These are phyloP conservation scores for Protonemura montana DNA, from an alignment of 2,888 invertebrate species.

Conservation along the genomic window DNA sequence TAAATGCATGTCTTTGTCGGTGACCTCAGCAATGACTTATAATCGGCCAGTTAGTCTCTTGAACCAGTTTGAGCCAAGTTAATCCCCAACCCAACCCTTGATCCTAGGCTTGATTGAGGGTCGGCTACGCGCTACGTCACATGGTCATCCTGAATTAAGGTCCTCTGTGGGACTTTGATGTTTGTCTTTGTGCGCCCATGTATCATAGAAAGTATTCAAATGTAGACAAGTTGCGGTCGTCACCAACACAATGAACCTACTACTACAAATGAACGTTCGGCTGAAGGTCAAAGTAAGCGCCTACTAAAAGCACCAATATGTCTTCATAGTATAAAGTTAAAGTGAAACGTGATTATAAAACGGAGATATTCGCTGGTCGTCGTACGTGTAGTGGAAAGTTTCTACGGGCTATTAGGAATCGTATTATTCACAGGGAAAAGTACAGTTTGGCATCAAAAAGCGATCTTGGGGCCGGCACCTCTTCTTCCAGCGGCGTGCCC, in stretches of 20 bases:
- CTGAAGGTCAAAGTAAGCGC: not conserved
- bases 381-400: slow-evolving; percentile 21
- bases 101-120: slow-evolving; percentile 1
- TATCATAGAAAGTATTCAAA: not conserved
- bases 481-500: not conserved
- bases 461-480: not conserved
- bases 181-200: not conserved
- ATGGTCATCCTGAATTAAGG: slow-evolving; percentile 3
- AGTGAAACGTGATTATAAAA: slow-evolving; percentile 16
- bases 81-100: not conserved
- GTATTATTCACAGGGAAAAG: slow-evolving; percentile 20
- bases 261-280: not conserved
- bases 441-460: slow-evolving; percentile 30
- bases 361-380: not conserved
- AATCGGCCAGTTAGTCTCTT: not conserved
- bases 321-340: not conserved
- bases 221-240: not conserved
- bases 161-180: not conserved
- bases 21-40: slow-evolving; percentile 12
- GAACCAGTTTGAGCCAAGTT: not conserved
- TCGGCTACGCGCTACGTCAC: not conserved
- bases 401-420: not conserved
- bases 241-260: not conserved
- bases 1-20: not conserved
- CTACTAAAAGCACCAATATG: not conserved